These are phyloP conservation scores for Rhyacophila evoluta DNA, from an alignment of 2,888 invertebrate species.

Conservation along the genomic window DNA sequence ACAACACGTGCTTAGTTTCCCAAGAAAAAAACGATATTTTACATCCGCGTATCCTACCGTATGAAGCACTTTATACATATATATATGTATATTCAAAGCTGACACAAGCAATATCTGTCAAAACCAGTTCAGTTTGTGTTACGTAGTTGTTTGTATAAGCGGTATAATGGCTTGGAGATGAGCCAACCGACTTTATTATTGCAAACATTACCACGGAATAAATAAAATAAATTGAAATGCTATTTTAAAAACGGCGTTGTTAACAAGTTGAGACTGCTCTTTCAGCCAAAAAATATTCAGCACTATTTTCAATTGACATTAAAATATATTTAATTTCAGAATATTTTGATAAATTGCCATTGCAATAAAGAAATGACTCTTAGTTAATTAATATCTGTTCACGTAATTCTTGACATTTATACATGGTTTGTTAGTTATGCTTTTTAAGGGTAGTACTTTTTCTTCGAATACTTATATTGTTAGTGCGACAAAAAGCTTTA, in stretches of 20 bases:
- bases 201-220: constrained; percentile 27
- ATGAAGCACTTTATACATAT: background rate
- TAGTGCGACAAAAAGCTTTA: no score
- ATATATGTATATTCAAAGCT: constrained; percentile 29
- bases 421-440: no score
- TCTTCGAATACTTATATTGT: no score
- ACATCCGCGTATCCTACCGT: background rate
- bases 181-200: constrained; percentile 37
- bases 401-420: no score
- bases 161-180: constrained; percentile 36
- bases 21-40: background rate
- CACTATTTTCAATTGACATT: no score
- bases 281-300: background rate
- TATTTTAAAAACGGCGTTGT: constrained; percentile 11
- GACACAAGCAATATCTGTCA: constrained; percentile 46
- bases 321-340: no score
- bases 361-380: no score
- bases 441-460: no score
- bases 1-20: background rate
- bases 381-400: no score
- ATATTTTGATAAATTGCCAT: no score
- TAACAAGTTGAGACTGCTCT: background rate
- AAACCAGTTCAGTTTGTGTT: constrained; percentile 32
- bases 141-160: constrained; percentile 29
- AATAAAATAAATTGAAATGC: constrained; percentile 26